These are phyloP conservation scores for Habroteleia sp. DNA, from an alignment of 2,888 invertebrate genomes.

Conservation along the genomic window DNA sequence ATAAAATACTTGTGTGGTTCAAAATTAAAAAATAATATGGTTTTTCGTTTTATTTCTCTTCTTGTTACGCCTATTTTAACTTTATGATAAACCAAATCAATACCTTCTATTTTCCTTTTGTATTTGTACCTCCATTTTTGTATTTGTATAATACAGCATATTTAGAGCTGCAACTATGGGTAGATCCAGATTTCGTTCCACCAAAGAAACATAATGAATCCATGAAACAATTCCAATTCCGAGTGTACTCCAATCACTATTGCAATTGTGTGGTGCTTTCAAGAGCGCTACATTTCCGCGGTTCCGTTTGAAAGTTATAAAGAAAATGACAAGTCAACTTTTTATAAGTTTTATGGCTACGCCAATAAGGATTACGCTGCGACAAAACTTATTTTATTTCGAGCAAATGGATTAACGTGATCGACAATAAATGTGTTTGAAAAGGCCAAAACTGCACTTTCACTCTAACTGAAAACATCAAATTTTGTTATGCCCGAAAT, in stretches of 20 bases:
- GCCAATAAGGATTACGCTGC: constrained; percentile 7
- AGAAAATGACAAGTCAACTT: constrained; percentile 41
- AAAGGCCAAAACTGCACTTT: constrained; percentile 9
- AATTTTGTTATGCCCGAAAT: not conserved
- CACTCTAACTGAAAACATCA: constrained; percentile 21
- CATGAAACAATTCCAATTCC: constrained; percentile 28
- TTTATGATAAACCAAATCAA: constrained; percentile 28
- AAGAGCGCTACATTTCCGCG: constrained; percentile 9
- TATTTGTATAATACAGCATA: constrained; percentile 13
- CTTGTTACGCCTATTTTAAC: constrained; percentile 7
- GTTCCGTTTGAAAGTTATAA: constrained; percentile 29
- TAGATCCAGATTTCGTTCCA: constrained; percentile 14
- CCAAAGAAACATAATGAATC: constrained; percentile 31
- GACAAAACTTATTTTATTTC: constrained; percentile 8
- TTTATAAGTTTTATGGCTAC: constrained; percentile 32
- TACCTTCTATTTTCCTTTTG: constrained; percentile 11
- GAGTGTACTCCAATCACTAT: constrained; percentile 38
- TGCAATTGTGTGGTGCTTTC: constrained; percentile 12
- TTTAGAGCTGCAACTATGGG: constrained; percentile 1
- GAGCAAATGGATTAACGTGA: constrained; percentile 22
- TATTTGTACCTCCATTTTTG: too few species aligned
- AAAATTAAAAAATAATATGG: not conserved
- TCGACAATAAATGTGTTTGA: constrained; percentile 2
- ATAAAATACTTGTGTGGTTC: too few species aligned
- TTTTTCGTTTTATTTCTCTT: constrained; percentile 4